Evolutionary conservation across 2,797 vertebrate genomes (phyloP).

Genomic region (Gallinago nigripennis): DNA sequence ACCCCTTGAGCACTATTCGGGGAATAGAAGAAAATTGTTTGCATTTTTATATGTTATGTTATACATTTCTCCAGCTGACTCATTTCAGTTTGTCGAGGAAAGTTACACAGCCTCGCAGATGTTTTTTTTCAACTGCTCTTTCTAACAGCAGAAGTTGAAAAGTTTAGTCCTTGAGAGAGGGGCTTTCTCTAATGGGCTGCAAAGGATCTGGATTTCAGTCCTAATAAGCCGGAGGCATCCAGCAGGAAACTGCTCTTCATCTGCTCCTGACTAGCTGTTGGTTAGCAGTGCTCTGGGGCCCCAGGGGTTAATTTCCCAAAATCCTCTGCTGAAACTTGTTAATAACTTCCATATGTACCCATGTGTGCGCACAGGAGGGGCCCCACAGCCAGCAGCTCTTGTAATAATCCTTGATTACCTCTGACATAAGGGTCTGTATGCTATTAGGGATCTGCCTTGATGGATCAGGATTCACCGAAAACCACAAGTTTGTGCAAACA

Average conservation of each 20-base stretch:
- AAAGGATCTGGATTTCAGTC: background rate
- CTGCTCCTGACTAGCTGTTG: background rate
- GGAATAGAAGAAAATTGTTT: conserved; percentile 34
- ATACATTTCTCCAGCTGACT: conserved; percentile 33
- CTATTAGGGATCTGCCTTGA: background rate
- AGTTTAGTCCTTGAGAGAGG: background rate
- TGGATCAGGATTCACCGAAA: background rate
- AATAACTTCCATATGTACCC: conserved; percentile 60
- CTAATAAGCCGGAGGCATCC: background rate
- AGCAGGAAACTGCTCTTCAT: conserved; percentile 24
- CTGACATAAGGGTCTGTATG: conserved; percentile 42
- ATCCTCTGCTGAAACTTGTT: conserved; percentile 23
- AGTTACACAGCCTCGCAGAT: background rate
- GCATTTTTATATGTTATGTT: conserved; percentile 43
- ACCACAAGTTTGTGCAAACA: background rate
- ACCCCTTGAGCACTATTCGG: background rate
- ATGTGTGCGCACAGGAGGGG: conserved; percentile 47
- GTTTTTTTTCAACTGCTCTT: conserved; percentile 1
- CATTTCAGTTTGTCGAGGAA: conserved; percentile 25
- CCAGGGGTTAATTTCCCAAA: conserved; percentile 59
- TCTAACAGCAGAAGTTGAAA: conserved; percentile 31
- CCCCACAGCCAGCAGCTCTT: conserved; percentile 45
- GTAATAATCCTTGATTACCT: conserved; percentile 52
- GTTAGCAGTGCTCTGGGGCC: background rate
- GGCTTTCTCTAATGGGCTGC: background rate